A percentile compares a stretch with the other conserved stretches of the same genome.
phyloP scores from a whole-genome alignment of 2,888 invertebrate species.

The Ennomos erosarius region DNA sequence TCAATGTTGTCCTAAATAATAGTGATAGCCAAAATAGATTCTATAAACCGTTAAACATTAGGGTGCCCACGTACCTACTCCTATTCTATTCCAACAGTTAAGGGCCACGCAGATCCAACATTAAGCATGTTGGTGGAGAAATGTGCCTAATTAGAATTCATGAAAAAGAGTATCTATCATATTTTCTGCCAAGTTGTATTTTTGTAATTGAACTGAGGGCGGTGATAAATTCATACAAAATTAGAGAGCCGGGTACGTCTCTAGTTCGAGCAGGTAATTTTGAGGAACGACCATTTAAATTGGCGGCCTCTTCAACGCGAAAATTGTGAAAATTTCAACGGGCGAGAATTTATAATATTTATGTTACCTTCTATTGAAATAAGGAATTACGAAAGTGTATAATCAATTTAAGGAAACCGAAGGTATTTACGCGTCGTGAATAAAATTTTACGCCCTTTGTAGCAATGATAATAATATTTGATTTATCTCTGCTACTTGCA shows the following conservation, averaged over 20 bases:
- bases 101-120: neutral
- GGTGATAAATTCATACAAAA: conserved; percentile 32
- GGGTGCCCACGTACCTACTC: too few species aligned
- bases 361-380: conserved; percentile 45
- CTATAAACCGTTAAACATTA: too few species aligned
- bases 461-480: conserved; percentile 37
- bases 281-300: conserved; percentile 35
- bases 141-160: conserved; percentile 20
- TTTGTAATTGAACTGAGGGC: conserved; percentile 25
- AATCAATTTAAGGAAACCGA: conserved; percentile 52
- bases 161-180: conserved; percentile 16
- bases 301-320: conserved; percentile 30
- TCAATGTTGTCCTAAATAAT: conserved; percentile 24
- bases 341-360: conserved; percentile 43
- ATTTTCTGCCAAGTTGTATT: conserved; percentile 22
- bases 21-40: neutral
- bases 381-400: conserved; percentile 50
- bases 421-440: conserved; percentile 41
- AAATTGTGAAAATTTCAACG: conserved; percentile 33
- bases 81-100: too few species aligned
- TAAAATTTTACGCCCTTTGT: conserved; percentile 28
- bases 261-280: conserved; percentile 35
- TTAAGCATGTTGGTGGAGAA: conserved; percentile 17
- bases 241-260: conserved; percentile 20
- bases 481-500: conserved; percentile 23